phyloP scores from a whole-genome alignment of 2,888 invertebrate species.

The Eupithecia insigniata region DNA sequence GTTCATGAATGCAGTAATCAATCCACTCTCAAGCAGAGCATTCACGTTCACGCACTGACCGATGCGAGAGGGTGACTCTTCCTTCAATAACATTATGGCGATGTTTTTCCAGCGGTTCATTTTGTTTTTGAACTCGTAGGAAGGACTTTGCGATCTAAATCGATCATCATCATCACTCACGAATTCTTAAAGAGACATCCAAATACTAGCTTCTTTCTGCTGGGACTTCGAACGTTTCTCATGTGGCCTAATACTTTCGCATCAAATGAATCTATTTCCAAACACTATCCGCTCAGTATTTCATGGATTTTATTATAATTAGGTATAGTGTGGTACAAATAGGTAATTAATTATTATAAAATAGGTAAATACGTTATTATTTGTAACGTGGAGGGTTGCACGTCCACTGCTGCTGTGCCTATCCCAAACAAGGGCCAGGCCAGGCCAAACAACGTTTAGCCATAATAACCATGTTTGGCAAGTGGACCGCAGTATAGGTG shows the following conservation, averaged over 20 bases:
- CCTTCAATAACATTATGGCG: neutral
- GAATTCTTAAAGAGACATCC: neutral
- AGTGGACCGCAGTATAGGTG: too few relatives aligned
- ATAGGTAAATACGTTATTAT: too few relatives aligned
- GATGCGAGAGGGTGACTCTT: neutral
- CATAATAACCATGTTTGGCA: too few relatives aligned
- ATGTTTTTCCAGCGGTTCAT: neutral
- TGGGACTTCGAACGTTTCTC: neutral
- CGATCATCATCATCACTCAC: neutral
- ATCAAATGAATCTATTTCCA: too few relatives aligned
- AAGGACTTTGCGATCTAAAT: neutral
- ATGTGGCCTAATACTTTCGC: neutral
- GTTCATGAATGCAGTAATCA: slow-evolving; percentile 4
- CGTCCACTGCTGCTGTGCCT: too few relatives aligned
- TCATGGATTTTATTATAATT: too few relatives aligned
- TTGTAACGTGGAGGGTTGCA: too few relatives aligned
- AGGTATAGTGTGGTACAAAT: too few relatives aligned
- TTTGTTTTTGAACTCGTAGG: neutral
- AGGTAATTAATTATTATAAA: too few relatives aligned
- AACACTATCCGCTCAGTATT: too few relatives aligned
- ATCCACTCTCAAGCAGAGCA: slow-evolving; percentile 1
- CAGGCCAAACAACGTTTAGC: too few relatives aligned
- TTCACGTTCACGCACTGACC: neutral
- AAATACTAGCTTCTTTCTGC: neutral
- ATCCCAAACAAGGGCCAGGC: too few relatives aligned